Conservation (phyloP, 1,140 invertebrate genomes). For the Drosophila pandora region DNA sequence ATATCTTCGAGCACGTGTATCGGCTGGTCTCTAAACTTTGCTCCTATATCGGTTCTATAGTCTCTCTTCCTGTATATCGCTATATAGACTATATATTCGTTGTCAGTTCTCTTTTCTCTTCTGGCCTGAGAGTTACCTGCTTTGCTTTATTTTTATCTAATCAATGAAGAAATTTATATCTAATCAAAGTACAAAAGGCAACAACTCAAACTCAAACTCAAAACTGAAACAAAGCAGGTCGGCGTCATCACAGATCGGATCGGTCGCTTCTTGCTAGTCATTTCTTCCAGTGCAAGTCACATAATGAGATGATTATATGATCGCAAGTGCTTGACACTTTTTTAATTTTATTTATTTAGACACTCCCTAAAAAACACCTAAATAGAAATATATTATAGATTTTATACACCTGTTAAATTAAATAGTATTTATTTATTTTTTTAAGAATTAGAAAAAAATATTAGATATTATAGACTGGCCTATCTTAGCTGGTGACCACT, state of each 20-base stretch:
- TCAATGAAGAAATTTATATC: constrained; percentile 81
- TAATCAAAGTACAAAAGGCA: constrained; percentile 67
- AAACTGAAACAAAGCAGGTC: constrained; percentile 46
- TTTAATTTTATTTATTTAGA: not conserved
- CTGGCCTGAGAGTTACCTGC: constrained; percentile 30
- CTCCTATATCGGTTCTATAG: not conserved
- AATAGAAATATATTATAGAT: too few species aligned
- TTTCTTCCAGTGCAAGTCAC: constrained; percentile 44
- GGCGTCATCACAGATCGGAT: constrained; percentile 36
- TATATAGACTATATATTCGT: not conserved
- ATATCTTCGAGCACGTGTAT: constrained; percentile 50
- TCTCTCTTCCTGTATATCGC: not conserved
- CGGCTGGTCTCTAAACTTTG: constrained; percentile 34
- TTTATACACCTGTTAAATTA: too few species aligned
- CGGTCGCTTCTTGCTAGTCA: not conserved
- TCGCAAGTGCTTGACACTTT: constrained; percentile 21
- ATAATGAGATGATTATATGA: constrained; percentile 51
- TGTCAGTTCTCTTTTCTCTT: not conserved
- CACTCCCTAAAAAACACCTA: not conserved
- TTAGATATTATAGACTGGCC: too few species aligned
- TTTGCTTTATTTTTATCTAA: constrained; percentile 72
- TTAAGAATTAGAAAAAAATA: too few species aligned
- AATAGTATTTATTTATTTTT: too few species aligned
- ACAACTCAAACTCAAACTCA: constrained; percentile 14
- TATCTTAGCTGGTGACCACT: not conserved